Percentiles rank a stretch among this genome's conserved stretches.
phyloP scores from a whole-genome alignment of 64 coral and sea anemone species.

The Stichodactyla helianthus region DNA sequence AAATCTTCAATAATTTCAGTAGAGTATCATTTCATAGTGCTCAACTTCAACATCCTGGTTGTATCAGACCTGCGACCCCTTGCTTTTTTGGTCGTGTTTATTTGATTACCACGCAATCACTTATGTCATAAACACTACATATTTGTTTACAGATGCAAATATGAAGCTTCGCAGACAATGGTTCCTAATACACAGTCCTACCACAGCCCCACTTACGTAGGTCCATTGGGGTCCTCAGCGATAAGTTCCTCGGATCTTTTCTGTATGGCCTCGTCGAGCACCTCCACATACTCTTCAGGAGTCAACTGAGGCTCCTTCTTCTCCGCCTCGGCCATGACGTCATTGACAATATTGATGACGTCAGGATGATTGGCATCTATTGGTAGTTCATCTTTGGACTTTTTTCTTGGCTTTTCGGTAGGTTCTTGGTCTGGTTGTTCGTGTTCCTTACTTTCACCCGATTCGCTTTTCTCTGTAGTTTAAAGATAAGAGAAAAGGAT shows the following conservation, averaged over 20 bases:
- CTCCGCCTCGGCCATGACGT: conserved; percentile 65
- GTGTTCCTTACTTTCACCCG: not conserved
- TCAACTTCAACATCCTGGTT: no score
- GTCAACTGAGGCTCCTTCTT: conserved; percentile 78
- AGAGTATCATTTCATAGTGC: no score
- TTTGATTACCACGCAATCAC: no score
- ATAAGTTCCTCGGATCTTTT: conserved; percentile 63
- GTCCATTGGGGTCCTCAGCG: conserved; percentile 33
- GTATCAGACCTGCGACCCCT: no score
- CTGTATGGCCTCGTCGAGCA: conserved; percentile 85
- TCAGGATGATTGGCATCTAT: conserved; percentile 88
- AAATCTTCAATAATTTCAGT: no score
- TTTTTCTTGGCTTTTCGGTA: conserved; percentile 14
- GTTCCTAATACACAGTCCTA: not conserved
- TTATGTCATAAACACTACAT: no score
- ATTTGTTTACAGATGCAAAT: no score
- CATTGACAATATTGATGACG: conserved; percentile 77
- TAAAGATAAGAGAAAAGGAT: not conserved
- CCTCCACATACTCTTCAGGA: conserved; percentile 85
- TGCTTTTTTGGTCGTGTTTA: no score
- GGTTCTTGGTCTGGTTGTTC: not conserved
- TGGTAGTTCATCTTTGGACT: conserved; percentile 21
- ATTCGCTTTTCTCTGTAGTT: not conserved
- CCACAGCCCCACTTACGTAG: conserved; percentile 41
- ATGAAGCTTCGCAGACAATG: no score